phyloP scores from a whole-genome alignment of 2,888 invertebrate species.

The Parasteatoda lunata region DNA sequence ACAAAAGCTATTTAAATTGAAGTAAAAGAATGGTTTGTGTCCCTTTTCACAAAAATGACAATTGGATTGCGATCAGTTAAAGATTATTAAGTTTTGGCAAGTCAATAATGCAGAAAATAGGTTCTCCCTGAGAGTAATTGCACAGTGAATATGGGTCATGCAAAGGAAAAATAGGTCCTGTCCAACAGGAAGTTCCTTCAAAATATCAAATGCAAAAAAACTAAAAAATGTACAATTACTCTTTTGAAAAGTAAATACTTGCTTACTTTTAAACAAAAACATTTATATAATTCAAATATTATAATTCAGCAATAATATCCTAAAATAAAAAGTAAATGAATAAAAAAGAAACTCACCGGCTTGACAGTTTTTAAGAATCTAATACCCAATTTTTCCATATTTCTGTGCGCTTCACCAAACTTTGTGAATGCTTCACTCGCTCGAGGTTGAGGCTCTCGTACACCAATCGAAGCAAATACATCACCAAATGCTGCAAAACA shows the following conservation, averaged over 20 bases:
- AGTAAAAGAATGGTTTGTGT: no score
- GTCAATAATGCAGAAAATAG: no score
- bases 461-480: slow-evolving; percentile 94
- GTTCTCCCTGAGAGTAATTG: no score
- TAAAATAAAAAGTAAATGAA: neutral
- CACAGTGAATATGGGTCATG: no score
- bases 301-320: no score
- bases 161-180: no score
- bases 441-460: slow-evolving; percentile 93
- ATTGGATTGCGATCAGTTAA: no score
- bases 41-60: no score
- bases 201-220: neutral
- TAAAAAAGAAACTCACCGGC: slow-evolving; percentile 80
- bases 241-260: neutral
- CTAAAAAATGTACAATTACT: neutral
- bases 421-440: slow-evolving; percentile 96
- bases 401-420: slow-evolving; percentile 95
- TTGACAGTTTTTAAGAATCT: slow-evolving; percentile 91
- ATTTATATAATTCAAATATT: neutral
- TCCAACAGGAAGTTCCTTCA: no score
- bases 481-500: slow-evolving; percentile 87
- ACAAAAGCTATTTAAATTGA: no score
- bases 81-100: no score
- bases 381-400: slow-evolving; percentile 91
- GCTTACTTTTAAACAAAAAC: neutral